Conservation (phyloP, 1,140 invertebrate genomes). For the Caligus rogercresseyi region DNA sequence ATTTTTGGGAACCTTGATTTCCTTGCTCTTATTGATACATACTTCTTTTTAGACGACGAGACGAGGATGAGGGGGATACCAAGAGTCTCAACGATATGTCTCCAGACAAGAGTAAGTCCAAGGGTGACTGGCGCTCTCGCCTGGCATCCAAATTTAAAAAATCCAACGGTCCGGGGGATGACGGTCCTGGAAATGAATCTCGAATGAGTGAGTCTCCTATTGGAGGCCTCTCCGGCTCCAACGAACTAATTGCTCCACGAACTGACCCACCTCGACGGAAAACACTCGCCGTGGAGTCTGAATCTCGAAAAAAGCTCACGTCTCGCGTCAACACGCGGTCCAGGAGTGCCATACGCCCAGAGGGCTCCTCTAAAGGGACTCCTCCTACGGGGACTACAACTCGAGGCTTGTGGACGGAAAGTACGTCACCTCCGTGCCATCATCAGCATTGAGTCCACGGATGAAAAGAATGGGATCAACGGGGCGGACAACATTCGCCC, state of each 20-base stretch:
- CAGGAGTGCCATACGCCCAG: neutral
- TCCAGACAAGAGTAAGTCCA: conserved; percentile 8
- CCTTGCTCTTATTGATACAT: neutral
- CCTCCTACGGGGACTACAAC: conserved; percentile 13
- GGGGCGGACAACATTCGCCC: conserved; percentile 10
- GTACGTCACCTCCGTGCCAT: conserved; percentile 20
- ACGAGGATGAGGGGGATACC: conserved; percentile 10
- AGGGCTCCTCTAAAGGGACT: neutral
- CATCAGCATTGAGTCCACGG: neutral
- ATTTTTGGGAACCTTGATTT: neutral
- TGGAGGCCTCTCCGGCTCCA: neutral
- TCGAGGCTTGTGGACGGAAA: conserved; percentile 16
- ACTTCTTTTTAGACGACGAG: neutral
- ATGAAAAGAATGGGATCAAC: neutral
- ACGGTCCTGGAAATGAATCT: neutral
- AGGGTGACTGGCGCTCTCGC: conserved; percentile 5
- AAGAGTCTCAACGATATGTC: conserved; percentile 10
- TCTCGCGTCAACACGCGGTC: neutral
- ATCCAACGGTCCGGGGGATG: neutral
- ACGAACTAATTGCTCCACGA: neutral
- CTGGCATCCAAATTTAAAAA: conserved; percentile 9
- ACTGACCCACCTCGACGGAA: neutral
- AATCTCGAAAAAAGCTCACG: neutral
- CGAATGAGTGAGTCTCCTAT: neutral
- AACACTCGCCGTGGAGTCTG: neutral